These are phyloP conservation scores for Nyctereutes procyonoides DNA, from an alignment of 2,113 vertebrate genomes.

Conservation along the genomic window DNA sequence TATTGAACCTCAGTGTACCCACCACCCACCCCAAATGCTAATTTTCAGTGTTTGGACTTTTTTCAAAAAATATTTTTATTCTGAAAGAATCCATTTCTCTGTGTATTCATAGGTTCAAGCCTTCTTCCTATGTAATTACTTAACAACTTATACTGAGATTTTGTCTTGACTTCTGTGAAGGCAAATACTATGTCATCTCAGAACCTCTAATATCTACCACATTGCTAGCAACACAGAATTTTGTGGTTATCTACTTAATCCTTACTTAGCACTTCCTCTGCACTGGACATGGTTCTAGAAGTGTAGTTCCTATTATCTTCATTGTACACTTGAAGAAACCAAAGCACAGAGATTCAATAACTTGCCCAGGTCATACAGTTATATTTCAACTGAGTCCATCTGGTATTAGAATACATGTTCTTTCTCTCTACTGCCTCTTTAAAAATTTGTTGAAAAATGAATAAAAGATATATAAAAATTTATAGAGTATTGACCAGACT, in stretches of 20 bases:
- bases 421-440: background rate
- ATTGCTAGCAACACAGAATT: background rate
- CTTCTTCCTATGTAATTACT: background rate
- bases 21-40: background rate
- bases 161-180: background rate
- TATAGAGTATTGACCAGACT: background rate
- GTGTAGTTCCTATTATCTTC: background rate
- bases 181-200: background rate
- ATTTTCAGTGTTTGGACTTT: background rate
- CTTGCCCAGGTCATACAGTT: background rate
- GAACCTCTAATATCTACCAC: background rate
- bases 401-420: background rate
- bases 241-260: background rate
- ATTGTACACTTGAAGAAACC: background rate
- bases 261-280: background rate
- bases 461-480: background rate
- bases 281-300: background rate
- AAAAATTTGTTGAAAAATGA: background rate
- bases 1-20: background rate
- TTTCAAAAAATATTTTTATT: background rate
- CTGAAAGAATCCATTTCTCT: background rate
- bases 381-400: constrained; percentile 18
- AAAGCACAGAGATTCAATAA: background rate
- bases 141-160: background rate
- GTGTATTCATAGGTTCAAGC: background rate